These are phyloP conservation scores for Pipra filicauda DNA, from an alignment of 2,113 vertebrate genomes.

Conservation along the genomic window DNA sequence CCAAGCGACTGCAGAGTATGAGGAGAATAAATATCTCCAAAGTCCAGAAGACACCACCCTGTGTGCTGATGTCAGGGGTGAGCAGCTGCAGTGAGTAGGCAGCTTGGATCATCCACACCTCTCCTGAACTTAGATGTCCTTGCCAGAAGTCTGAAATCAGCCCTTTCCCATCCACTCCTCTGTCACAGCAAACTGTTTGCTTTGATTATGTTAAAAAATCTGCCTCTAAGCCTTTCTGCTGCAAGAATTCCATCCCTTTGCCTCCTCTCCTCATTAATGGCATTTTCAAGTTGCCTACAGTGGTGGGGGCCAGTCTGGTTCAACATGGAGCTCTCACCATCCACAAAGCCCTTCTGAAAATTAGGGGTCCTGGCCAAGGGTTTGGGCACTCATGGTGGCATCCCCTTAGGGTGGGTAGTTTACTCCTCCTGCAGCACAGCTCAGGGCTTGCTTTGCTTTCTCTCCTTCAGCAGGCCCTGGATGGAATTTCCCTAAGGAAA, in stretches of 20 bases:
- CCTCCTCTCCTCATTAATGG: background rate
- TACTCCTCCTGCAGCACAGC: background rate
- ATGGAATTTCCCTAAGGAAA: background rate
- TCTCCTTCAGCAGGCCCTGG: background rate
- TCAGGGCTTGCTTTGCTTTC: background rate
- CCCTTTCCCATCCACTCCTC: background rate
- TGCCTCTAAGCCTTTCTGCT: background rate
- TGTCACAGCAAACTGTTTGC: background rate
- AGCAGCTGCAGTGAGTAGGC: background rate
- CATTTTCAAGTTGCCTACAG: background rate
- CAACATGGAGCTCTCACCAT: background rate
- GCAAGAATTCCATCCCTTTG: background rate
- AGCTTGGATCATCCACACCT: background rate
- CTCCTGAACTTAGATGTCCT: background rate
- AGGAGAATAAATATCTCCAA: background rate
- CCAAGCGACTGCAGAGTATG: background rate
- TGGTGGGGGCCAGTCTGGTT: background rate
- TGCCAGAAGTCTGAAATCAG: background rate
- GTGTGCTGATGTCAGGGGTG: fast-evolving
- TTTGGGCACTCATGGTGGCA: background rate
- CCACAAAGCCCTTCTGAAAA: background rate
- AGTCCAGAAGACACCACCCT: background rate
- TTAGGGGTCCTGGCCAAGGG: fast-evolving
- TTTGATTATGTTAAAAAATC: background rate
- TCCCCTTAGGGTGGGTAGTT: background rate